Evolutionary conservation across 2,888 invertebrate species (phyloP).

Genomic region (Mamestra brassicae): DNA sequence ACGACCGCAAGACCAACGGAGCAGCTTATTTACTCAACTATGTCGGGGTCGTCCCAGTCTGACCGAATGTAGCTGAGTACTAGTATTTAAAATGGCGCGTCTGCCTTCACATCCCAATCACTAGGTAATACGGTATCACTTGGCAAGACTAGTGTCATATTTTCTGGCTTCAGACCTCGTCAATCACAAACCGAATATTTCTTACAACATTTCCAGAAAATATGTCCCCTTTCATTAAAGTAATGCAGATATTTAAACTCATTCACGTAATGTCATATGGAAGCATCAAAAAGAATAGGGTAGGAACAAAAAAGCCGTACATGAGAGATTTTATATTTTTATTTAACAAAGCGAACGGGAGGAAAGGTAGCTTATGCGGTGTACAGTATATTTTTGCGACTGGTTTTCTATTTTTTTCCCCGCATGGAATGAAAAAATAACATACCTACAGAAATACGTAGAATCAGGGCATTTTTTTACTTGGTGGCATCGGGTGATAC

Average conservation of each 20-base stretch:
- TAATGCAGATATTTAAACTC: constrained; percentile 46
- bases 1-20: too few species aligned
- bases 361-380: constrained; percentile 37
- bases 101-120: too few species aligned
- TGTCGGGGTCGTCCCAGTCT: too few species aligned
- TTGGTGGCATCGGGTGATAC: neutral
- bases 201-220: neutral
- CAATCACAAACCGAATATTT: neutral
- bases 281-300: constrained; percentile 45
- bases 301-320: constrained; percentile 32
- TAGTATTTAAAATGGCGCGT: too few species aligned
- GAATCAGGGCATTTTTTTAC: neutral
- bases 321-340: constrained; percentile 51
- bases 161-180: too few species aligned
- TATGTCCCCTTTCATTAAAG: constrained; percentile 24
- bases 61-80: too few species aligned
- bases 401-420: constrained; percentile 21
- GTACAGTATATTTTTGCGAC: constrained; percentile 31
- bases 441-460: neutral
- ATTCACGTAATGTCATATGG: constrained; percentile 45
- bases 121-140: too few species aligned
- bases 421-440: constrained; percentile 24
- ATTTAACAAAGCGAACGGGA: constrained; percentile 43
- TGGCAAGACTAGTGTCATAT: too few species aligned
- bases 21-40: too few species aligned